Base-by-base conservation (phyloP, 1,140 invertebrate species). In the Bombus ignitus region DNA sequence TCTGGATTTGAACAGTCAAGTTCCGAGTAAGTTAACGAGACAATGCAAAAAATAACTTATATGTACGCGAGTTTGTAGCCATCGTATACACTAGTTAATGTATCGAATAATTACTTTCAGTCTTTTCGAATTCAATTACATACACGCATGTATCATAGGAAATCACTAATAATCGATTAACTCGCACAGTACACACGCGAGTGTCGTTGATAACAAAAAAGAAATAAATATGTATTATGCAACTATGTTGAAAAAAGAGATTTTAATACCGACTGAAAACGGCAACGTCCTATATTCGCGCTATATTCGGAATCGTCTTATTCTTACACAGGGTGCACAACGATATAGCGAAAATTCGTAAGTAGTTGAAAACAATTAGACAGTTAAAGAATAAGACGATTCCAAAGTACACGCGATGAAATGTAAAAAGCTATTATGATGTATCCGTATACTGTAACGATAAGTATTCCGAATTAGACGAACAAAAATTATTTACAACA, bases 401-500 rank as follows among this genome's bases (percentile, higher is more conserved):
- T 73, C 71, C 53, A 73, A 82, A 9, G n/a, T 35, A 44, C 3
- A 37, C 66, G 65, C 76, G 80, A n/a, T 62, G 3, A 62, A 62
- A 62, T n/a, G 12, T n/a, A 62, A 62, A 87, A 83, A 90, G 87
- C 88, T 88, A 88, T 68, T 65, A 80, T 73, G 88, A 88, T 68
- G 15, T 88, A 89, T 79, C 79, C 83, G 89, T 53, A 53, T 53
- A 53, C 47, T 53, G 89, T 83, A 90, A 90, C 85, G 89, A 92
- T 83, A 86, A 91, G 88, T 92, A 93, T 71, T 79, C 79, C 89
- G 65, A 82, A 87, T 80, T 85, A 71, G 5, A 87, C 83, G 84
- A 88, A 88, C 65, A 81, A 81, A 89, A 86, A 28, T 90, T 85
- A 86, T 68, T 91, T 89, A 89, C 85, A 89, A 89, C 88, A 74